Evolutionary conservation across 1,140 invertebrate species (phyloP).

Genomic region (Whitmania pigra): DNA sequence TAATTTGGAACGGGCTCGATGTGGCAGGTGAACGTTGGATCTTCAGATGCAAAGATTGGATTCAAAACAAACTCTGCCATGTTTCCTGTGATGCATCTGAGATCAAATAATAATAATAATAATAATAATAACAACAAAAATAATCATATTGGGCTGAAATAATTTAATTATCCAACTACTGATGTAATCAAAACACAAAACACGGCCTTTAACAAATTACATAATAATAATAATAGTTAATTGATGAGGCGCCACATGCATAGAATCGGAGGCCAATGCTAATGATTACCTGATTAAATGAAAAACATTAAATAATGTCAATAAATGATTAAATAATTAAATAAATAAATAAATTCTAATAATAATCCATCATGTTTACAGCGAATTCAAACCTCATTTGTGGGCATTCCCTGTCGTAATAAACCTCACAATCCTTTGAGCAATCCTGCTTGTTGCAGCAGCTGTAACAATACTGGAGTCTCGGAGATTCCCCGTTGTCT

Average conservation of each 20-base stretch:
- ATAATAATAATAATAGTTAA: no score
- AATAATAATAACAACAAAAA: no score
- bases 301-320: not conserved
- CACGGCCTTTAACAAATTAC: no score
- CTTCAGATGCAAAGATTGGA: slow-evolving; percentile 15
- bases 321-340: not conserved
- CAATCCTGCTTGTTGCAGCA: slow-evolving; percentile 25
- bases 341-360: not conserved
- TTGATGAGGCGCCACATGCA: no score
- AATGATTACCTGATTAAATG: no score
- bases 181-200: not conserved
- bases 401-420: slow-evolving; percentile 19
- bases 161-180: no score
- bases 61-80: slow-evolving; percentile 21
- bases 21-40: slow-evolving; percentile 22
- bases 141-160: no score
- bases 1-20: slow-evolving; percentile 21
- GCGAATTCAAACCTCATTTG: slow-evolving; percentile 13
- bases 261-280: no score
- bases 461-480: slow-evolving; percentile 25
- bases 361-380: not conserved
- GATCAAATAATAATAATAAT: not conserved
- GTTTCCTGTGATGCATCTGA: slow-evolving; percentile 24
- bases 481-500: slow-evolving; percentile 26
- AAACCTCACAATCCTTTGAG: slow-evolving; percentile 22